phyloP scores from a whole-genome alignment of 2,113 vertebrate genomes.

The Xiphophorus couchianus region DNA sequence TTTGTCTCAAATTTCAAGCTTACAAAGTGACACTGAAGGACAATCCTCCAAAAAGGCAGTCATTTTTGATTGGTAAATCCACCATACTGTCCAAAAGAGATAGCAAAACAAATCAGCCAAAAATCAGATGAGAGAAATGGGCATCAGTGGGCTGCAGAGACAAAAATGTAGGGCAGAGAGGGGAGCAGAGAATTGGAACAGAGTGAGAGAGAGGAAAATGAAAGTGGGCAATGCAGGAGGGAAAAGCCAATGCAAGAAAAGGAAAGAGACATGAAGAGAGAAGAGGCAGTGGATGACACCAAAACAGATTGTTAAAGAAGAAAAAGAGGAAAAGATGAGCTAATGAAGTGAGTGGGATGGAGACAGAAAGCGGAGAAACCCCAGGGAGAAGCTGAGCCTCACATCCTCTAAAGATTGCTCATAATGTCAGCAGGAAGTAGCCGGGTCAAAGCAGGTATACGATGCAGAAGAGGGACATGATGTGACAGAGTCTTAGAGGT shows the following conservation, averaged over 20 bases:
- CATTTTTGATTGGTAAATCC: slow-evolving; percentile 42
- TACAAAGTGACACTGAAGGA: slow-evolving; percentile 27
- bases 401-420: slow-evolving; percentile 61
- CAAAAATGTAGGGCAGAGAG: slow-evolving; percentile 69
- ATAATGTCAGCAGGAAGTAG: slow-evolving; percentile 60
- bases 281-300: background rate
- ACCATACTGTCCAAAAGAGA: slow-evolving; percentile 34
- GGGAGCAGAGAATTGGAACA: slow-evolving; percentile 65
- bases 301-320: slow-evolving; percentile 2
- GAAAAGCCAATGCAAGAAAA: slow-evolving; percentile 33
- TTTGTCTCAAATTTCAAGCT: slow-evolving; percentile 34
- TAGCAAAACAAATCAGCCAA: slow-evolving; percentile 16
- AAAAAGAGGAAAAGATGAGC: slow-evolving; percentile 1
- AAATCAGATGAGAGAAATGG: slow-evolving; percentile 35
- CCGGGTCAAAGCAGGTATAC: slow-evolving; percentile 67
- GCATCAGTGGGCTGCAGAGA: slow-evolving; percentile 38
- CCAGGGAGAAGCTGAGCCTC: slow-evolving; percentile 40
- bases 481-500: slow-evolving; percentile 45
- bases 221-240: slow-evolving; percentile 40
- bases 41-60: slow-evolving; percentile 10
- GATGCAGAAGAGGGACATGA: slow-evolving; percentile 46
- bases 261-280: background rate
- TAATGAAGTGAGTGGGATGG: background rate
- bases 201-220: slow-evolving; percentile 49
- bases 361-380: slow-evolving; percentile 40